A percentile compares a stretch with the other conserved stretches of the same genome.
These are phyloP conservation scores for Leptinotarsa defecta DNA, from an alignment of 1,140 invertebrate genomes.

Conservation along the genomic window DNA sequence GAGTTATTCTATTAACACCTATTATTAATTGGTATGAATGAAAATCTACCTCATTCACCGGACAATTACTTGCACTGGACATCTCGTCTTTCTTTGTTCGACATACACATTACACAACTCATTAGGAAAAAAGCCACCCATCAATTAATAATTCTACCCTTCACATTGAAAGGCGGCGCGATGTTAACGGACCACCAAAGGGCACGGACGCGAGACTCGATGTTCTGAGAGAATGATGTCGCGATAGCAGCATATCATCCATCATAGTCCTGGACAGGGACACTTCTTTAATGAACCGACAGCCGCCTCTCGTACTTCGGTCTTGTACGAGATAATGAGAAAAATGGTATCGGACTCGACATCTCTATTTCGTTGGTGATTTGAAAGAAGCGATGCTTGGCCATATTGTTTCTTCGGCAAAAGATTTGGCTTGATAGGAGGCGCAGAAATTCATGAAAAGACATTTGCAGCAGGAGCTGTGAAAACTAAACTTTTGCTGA, in stretches of 20 bases:
- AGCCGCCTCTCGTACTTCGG: conserved; percentile 45
- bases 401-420: not conserved
- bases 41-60: too few relatives aligned
- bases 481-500: too few relatives aligned
- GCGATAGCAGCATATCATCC: conserved; percentile 48
- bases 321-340: conserved; percentile 45
- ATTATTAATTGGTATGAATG: too few relatives aligned
- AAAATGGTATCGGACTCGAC: conserved; percentile 40
- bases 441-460: too few relatives aligned
- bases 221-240: conserved; percentile 31
- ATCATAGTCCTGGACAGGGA: conserved; percentile 47
- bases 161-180: not conserved
- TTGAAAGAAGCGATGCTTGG: conserved; percentile 12
- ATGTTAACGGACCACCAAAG: conserved; percentile 24
- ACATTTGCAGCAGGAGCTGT: too few relatives aligned
- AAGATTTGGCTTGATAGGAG: too few relatives aligned
- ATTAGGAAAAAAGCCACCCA: not conserved
- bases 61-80: too few relatives aligned
- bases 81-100: too few relatives aligned
- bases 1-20: too few relatives aligned
- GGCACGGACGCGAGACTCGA: conserved; percentile 18
- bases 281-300: conserved; percentile 50
- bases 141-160: not conserved
- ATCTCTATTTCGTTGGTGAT: conserved; percentile 32
- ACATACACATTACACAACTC: not conserved